A percentile compares a stretch with the other conserved stretches of the same genome.
Conservation (phyloP, 2,888 invertebrate genomes). For the Eristalis tenax region DNA sequence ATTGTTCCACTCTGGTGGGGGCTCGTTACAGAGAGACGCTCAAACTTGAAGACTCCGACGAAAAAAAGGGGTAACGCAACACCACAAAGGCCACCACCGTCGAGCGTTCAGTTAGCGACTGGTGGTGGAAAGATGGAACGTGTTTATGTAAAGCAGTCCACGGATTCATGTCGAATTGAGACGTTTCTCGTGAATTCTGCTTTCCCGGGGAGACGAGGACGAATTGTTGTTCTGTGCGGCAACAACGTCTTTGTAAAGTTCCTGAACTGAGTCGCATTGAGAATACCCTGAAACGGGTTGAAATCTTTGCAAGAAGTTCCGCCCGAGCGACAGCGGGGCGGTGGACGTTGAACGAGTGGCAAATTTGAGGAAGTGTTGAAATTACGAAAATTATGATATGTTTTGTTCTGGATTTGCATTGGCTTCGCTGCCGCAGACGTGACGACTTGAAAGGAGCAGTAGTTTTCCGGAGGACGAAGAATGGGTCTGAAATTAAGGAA, state of each 20-base stretch:
- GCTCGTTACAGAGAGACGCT: constrained; percentile 49
- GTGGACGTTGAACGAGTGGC: neutral
- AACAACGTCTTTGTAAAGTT: constrained; percentile 23
- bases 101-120: neutral
- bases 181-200: constrained; percentile 36
- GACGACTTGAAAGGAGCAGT: neutral
- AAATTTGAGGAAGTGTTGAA: neutral
- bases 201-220: constrained; percentile 12
- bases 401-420: neutral
- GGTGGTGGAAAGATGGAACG: neutral
- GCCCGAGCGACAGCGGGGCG: neutral
- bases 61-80: constrained; percentile 10
- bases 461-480: neutral
- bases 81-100: neutral
- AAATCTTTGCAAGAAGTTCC: neutral
- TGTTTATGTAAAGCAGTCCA: constrained; percentile 41
- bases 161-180: neutral
- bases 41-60: constrained; percentile 15
- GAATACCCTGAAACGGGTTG: constrained; percentile 14
- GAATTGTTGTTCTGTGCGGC: neutral
- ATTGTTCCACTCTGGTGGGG: neutral
- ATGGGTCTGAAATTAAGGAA: neutral
- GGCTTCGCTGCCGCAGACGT: neutral
- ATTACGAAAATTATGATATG: neutral
- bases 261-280: neutral